Base-by-base conservation (phyloP, 2,888 invertebrate species). In the Tanytarsus gracilentus region DNA sequence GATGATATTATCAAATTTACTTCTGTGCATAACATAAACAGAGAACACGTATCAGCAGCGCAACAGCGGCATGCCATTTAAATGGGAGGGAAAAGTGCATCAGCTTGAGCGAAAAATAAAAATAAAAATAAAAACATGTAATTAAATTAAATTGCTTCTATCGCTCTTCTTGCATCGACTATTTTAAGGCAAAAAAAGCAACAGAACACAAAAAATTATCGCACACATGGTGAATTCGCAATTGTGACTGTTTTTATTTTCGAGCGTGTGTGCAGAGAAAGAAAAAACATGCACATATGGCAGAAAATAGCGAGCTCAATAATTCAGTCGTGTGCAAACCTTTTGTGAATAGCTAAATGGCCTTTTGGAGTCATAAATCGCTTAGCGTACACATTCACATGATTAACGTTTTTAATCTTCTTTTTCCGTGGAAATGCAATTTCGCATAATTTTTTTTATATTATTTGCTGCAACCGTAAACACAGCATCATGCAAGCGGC, bases 81-180 rank as follows among this genome's bases (percentile, higher is more conserved):
- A 29, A 7, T 29, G 29, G 5, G 29, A 29, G 49, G 4, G 26
- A 21, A 49, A 50, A 50, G 25, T 50, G 50, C 25, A 50, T 16
- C n/a, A 1, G 9, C 7, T 8, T 33, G 53, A 7, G 49, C 21
- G n/a, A 18, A 26, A 49, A 23, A 49, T 7, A 40, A 6, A 39
- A 53, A 53, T 39, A 59, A 58, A 58, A 8, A 25, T 11, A 11
- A 25, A 23, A 21, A 58, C 9, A 23, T 25, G 40, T 39, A 55
- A 55, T 55, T 55, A 55, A 55, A 55, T 55, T 40, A 55, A 55
- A 55, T 55, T 26, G 27, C 55, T 55, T 55, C 40, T 55, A 40
- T 55, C 33, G 55, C 53, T 23, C 33, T 14, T 23, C 8, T 18
- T 51, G 7, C 21, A 16, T 11, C 21, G 11, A 27, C 49, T 55